These are phyloP conservation scores for Choloepus didactylus DNA, from an alignment of 2,797 vertebrate genomes.

Conservation along the genomic window DNA sequence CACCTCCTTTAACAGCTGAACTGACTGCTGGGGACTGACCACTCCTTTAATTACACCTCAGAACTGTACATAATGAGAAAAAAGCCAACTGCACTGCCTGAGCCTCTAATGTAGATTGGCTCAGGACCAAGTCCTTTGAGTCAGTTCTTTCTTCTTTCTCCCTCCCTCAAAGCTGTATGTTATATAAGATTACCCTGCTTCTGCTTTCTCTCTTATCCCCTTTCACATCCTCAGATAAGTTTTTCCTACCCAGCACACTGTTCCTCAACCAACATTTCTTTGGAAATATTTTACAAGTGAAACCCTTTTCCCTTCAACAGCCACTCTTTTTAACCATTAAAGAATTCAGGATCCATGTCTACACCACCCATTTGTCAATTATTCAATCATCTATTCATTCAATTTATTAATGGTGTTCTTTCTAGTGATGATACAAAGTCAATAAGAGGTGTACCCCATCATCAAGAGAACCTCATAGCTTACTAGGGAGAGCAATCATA, in stretches of 20 bases:
- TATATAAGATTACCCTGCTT: not conserved
- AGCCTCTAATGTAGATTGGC: not conserved
- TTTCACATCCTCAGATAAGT: conserved; percentile 51
- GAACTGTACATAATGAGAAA: conserved; percentile 9
- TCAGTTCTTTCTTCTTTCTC: conserved; percentile 38
- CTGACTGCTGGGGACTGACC: not conserved
- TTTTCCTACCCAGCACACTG: not conserved
- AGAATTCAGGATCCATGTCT: not conserved
- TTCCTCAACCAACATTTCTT: conserved; percentile 28
- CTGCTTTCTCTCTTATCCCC: conserved; percentile 54
- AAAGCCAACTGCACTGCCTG: not conserved
- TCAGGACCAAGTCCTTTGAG: not conserved
- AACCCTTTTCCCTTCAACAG: not conserved
- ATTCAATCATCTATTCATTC: not conserved
- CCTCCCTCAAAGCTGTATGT: not conserved
- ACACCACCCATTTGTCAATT: not conserved
- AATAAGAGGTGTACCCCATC: not conserved
- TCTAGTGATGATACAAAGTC: not conserved
- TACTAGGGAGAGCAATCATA: not conserved
- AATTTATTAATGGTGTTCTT: not conserved
- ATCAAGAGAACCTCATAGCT: not conserved
- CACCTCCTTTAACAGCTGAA: conserved; percentile 34
- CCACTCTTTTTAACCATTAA: not conserved
- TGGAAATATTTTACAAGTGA: conserved; percentile 26
- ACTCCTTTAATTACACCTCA: conserved; percentile 22